Evolutionary conservation across 2,888 invertebrate species (phyloP), one percentile per base, ranked within the genome.

Genomic region (Luperina testacea): DNA sequence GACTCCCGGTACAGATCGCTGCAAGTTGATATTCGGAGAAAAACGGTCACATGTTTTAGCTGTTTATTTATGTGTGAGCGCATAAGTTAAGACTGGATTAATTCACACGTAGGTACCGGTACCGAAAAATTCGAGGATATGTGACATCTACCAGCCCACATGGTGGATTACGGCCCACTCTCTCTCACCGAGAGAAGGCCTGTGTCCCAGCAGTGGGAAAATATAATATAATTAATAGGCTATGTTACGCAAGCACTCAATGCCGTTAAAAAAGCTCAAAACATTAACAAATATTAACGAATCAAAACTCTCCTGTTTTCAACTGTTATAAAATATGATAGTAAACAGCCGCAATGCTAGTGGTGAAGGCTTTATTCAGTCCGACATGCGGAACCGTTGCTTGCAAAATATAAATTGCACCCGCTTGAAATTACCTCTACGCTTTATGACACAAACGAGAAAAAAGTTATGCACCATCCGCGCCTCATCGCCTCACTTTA

Each of bases 401-500:
- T 91, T 91, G 92, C 92, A 91, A 94, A 94, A 93, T 94, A 94
- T 95, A 95, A 95, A 95, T 94, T 94, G 94, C 92, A 90, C 91
- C 91, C 91, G 92, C 91, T 92, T 92, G 90, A 93, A 95, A 95
- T 95, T 94, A 94, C 93, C 93, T 93, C 92, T 92, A 92, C 93
- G 91, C 91, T 94, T 94, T 95, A 94, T 94, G 93, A 94, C 91
- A 93, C 91, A 92, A 93, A 92, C 90, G 92, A 91, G 92, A 92
- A 93, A 92, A 94, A 93, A 94, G 91, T 92, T 91, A 89, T 91
- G 88, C 91, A 79, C 88, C 88, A 90, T 91, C 91, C 90, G 89
- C 88, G 90, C 88, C 89, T 91, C 91, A 92, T 91, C 89, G 89
- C 87, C 86, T 89, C 88, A 86, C 91, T 91, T 92, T 87, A 81